These are phyloP conservation scores for Enteromius paludinosus DNA, from an alignment of 2,797 vertebrate genomes.

Conservation along the genomic window DNA sequence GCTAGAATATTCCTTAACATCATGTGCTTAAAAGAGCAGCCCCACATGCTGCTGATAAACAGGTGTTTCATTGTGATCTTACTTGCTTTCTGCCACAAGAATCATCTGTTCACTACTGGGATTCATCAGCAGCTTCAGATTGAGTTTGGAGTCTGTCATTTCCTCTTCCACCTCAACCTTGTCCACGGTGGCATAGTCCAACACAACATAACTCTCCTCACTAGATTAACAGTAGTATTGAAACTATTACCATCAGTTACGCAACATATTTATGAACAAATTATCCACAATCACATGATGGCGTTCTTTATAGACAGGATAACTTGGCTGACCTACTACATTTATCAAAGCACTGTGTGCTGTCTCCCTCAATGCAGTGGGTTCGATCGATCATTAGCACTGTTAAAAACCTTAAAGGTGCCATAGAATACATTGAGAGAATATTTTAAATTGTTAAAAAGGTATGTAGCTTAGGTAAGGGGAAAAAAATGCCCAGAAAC, in stretches of 20 bases:
- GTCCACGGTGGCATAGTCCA: slow-evolving; percentile 88
- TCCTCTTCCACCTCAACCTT: slow-evolving; percentile 81
- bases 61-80: slow-evolving; percentile 47
- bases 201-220: slow-evolving; percentile 91
- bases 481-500: too few species aligned
- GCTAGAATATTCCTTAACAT: not conserved
- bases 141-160: slow-evolving; percentile 70
- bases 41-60: not conserved
- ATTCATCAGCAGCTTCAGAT: slow-evolving; percentile 85
- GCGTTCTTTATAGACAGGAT: not conserved
- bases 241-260: slow-evolving; percentile 6
- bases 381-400: not conserved
- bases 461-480: too few species aligned
- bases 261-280: not conserved
- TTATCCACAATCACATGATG: not conserved
- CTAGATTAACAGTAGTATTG: slow-evolving; percentile 64
- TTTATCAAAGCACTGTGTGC: not conserved
- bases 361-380: not conserved
- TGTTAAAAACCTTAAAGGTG: not conserved
- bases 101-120: slow-evolving; percentile 85
- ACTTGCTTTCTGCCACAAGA: slow-evolving; percentile 86
- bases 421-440: too few species aligned
- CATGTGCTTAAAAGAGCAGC: not conserved
- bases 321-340: not conserved
- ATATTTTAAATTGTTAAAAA: too few species aligned